Percentiles rank a stretch among this genome's conserved stretches.
phyloP scores from a whole-genome alignment of 2,797 vertebrate species.

The Dendrocincla tyrannina region DNA sequence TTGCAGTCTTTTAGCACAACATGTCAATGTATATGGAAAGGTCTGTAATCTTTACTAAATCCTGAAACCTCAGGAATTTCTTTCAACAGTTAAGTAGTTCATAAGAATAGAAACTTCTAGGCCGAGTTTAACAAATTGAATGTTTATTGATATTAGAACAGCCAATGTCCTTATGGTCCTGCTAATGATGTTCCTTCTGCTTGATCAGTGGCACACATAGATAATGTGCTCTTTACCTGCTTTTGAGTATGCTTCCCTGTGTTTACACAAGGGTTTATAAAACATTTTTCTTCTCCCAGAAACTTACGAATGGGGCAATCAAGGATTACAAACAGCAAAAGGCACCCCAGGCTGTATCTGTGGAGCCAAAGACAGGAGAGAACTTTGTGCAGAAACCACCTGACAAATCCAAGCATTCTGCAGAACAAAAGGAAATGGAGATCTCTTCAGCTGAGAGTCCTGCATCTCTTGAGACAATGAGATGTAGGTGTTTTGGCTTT shows the following conservation, averaged over 20 bases:
- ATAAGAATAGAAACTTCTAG: neutral
- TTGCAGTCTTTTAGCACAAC: too few relatives aligned
- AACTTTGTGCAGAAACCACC: neutral
- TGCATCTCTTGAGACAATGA: conserved; percentile 81
- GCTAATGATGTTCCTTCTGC: neutral
- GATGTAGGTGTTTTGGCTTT: conserved; percentile 81
- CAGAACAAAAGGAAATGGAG: conserved; percentile 18
- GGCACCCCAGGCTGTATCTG: neutral
- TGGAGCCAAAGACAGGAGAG: neutral
- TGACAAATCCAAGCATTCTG: neutral
- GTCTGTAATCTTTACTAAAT: neutral
- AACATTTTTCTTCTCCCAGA: conserved; percentile 44
- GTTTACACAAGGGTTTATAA: neutral
- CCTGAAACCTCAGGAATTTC: neutral
- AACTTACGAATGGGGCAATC: conserved; percentile 11
- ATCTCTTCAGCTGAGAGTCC: conserved; percentile 45
- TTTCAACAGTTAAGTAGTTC: neutral
- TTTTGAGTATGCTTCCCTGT: neutral
- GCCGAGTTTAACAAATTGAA: neutral
- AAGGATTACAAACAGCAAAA: conserved; percentile 27
- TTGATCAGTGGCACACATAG: neutral
- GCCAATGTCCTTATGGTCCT: neutral
- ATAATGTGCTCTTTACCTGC: neutral
- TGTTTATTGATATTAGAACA: neutral
- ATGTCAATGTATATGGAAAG: too few relatives aligned